Conservation (phyloP, 2,888 invertebrate species). For the Tetrapedia diversipes region DNA sequence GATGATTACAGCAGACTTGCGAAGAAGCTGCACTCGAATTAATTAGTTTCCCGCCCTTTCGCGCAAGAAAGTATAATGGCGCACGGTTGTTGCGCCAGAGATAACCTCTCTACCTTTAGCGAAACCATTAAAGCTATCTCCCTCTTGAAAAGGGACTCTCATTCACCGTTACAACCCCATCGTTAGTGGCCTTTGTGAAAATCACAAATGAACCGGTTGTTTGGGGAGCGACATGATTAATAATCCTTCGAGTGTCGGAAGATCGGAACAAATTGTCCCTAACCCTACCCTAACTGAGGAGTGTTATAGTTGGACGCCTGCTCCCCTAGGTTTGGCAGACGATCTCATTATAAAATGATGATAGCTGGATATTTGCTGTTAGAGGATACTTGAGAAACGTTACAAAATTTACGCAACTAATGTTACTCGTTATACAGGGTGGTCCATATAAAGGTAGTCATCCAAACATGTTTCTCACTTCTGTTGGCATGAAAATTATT, state of each 20-base stretch:
- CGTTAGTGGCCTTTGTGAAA: conserved; percentile 2
- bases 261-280: neutral
- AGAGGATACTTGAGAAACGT: too few species aligned
- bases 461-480: too few species aligned
- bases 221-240: neutral
- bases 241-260: neutral
- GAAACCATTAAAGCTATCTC: conserved; percentile 30
- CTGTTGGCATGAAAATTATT: too few species aligned
- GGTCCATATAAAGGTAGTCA: too few species aligned
- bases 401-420: too few species aligned
- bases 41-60: conserved; percentile 58
- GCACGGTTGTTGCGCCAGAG: conserved; percentile 20
- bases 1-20: neutral
- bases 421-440: too few species aligned
- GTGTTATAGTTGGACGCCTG: neutral
- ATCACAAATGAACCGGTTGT: conserved; percentile 13
- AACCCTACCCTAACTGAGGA: neutral
- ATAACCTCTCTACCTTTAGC: conserved; percentile 27
- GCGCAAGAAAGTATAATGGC: conserved; percentile 35
- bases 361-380: too few species aligned
- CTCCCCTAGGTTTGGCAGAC: neutral
- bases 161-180: neutral
- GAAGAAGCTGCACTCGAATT: conserved; percentile 37
- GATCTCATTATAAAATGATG: neutral
- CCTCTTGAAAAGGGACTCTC: neutral